These are phyloP conservation scores for Carcina quercana DNA, from an alignment of 2,888 invertebrate genomes.

Conservation along the genomic window DNA sequence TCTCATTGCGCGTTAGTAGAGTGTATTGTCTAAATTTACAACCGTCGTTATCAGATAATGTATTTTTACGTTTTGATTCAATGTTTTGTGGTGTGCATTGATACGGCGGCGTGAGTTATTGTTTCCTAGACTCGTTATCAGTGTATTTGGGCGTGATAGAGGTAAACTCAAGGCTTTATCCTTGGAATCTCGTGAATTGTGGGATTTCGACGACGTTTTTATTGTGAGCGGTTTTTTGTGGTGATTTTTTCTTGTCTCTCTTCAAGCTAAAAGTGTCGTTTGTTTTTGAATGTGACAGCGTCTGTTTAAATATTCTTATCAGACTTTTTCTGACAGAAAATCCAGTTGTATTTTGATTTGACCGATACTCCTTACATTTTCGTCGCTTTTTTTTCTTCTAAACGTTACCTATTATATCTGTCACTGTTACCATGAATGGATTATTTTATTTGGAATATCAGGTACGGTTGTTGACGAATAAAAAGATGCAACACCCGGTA, in stretches of 20 bases:
- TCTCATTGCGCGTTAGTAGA: constrained; percentile 27
- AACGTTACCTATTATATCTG: too few relatives aligned
- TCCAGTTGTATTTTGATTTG: too few relatives aligned
- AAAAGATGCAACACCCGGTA: constrained; percentile 4
- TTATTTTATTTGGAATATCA: neutral
- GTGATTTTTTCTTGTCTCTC: constrained; percentile 17
- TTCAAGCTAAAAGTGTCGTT: neutral
- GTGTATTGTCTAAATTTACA: constrained; percentile 35
- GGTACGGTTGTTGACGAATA: constrained; percentile 7
- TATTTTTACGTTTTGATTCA: constrained; percentile 17
- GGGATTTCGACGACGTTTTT: constrained; percentile 21
- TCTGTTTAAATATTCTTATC: too few relatives aligned
- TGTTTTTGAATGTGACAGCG: neutral
- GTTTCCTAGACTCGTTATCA: constrained; percentile 21
- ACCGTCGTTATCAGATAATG: constrained; percentile 30
- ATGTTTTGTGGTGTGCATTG: constrained; percentile 17
- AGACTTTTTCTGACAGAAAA: too few relatives aligned
- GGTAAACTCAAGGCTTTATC: constrained; percentile 30
- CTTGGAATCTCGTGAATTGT: constrained; percentile 29
- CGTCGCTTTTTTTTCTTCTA: too few relatives aligned
- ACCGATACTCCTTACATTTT: too few relatives aligned
- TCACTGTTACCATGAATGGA: too few relatives aligned
- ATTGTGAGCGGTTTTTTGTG: constrained; percentile 17
- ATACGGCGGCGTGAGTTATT: constrained; percentile 18
- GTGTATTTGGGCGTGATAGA: constrained; percentile 31